Evolutionary conservation across 2,888 invertebrate genomes (phyloP), one percentile per base, ranked within the genome.

Genomic region (Uropetala carovei): DNA sequence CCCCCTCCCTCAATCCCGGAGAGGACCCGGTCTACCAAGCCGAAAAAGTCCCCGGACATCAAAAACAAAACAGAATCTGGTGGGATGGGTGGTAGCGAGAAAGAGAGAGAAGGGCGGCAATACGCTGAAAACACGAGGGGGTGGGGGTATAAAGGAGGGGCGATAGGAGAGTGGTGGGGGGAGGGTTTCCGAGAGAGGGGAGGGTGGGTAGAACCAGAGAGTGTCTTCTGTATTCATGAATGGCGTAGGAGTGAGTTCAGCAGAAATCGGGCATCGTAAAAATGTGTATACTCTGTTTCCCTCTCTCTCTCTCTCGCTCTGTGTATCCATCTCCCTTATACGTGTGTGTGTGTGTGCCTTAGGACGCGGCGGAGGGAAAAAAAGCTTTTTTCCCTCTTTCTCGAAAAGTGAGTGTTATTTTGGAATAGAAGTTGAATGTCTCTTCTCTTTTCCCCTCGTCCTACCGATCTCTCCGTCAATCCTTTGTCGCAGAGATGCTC

Each of bases 191-290:
- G n/a, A 75, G 75, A 59, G 75, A 27, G 75, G 22, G 22, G 75
- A 75, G 27, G 22, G 75, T 22, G n/a, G 68, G 64, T 43, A 64
- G 64, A 64, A 22, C 75, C 75, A 75, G 27, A 75, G 27, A 75
- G 75, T 75, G 27, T 75, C 64, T 86, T 85, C 89, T 89, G 64
- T 89, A 89, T 89, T 89, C 89, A 89, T 89, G 89, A 89, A 89
- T 89, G 89, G 56, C 89, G 43, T 89, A 60, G 60, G 30, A 89
- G 89, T 89, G 89, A 64, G 43, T 89, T 89, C 89, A 89, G 89
- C 89, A 89, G 56, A 89, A 89, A 89, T 89, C 60, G 64, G 30
- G 89, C 89, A 64, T 68, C 89, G 89, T 89, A 89, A 89, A 89
- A 89, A 89, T 89, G 89, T 83, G 83, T 83, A 83, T 57, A n/a